These are phyloP conservation scores for Pelmatolapia mariae DNA, from an alignment of 2,113 vertebrate species.

Conservation along the genomic window DNA sequence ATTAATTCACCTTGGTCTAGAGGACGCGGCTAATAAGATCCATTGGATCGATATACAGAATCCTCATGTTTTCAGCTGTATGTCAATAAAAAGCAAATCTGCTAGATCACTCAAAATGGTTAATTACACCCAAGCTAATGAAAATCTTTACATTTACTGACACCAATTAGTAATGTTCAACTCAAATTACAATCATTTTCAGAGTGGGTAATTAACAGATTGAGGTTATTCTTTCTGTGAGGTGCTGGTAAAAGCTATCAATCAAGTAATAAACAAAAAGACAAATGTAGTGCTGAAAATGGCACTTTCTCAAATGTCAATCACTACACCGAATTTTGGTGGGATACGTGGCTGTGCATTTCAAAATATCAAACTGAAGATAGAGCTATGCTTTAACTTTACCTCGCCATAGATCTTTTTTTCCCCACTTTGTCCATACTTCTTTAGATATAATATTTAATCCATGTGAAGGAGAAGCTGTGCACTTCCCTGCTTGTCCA, in stretches of 20 bases:
- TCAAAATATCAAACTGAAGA: background rate
- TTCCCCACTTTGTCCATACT: background rate
- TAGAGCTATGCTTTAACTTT: background rate
- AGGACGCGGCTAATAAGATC: slow-evolving; percentile 69
- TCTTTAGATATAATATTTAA: background rate
- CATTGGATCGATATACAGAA: slow-evolving; percentile 65
- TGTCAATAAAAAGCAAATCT: slow-evolving; percentile 58
- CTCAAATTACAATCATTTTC: slow-evolving; percentile 40
- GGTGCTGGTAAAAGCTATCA: background rate
- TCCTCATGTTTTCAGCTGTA: slow-evolving; percentile 46
- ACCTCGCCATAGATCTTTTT: background rate
- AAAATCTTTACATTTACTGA: slow-evolving; percentile 47
- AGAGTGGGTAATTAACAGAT: slow-evolving; percentile 11
- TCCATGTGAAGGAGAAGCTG: background rate
- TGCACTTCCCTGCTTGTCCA: background rate
- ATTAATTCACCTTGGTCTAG: slow-evolving; percentile 69
- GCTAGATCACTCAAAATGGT: slow-evolving; percentile 29
- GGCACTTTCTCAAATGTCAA: background rate
- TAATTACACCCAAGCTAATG: slow-evolving; percentile 17
- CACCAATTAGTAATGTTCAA: slow-evolving; percentile 48
- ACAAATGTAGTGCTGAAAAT: background rate
- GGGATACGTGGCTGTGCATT: background rate
- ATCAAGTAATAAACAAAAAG: slow-evolving; percentile 1
- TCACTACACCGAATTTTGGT: background rate
- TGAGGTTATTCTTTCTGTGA: background rate